Base-by-base conservation (phyloP, 2,113 vertebrate genomes). In the Cryptomyrus ogoouensis region DNA sequence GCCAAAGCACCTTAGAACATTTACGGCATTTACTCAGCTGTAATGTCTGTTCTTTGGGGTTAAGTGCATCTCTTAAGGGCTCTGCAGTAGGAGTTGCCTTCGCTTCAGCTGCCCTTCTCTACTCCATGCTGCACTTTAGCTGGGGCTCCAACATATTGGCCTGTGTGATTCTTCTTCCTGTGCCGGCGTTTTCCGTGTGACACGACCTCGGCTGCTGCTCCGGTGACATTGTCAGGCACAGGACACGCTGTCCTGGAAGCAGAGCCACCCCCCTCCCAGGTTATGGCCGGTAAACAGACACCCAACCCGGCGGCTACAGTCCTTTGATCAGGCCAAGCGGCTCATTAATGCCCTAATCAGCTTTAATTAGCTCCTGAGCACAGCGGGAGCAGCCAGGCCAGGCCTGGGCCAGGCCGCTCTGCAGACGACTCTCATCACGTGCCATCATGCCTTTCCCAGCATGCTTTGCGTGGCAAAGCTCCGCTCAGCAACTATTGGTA, bases 341-440 rank as follows among this genome's bases (percentile, higher is more conserved):
- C 50, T 90, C 74, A 88, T 90, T 88, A 90, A 58, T 47, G 24
- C 70, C 87, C 70, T 90, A 52, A 90, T 62, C 90, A 84, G 90
- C 50, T 83, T 88, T 90, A 88, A 90, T 90, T 83, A 90, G 87
- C 90, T 88, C 87, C 90, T 83, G 86, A 74, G 90, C 70, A 83
- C 90, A 88, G 86, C 24, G 5, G 39, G 42, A 89, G 53, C 77
- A 85, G 87, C 52, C 90, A 62, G 42, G 53, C 52, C 80, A 83
- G 47, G 44, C n/a, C 66, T 42, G 70, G 70, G 15, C 47, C 49
- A 42, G 5, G 89, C 77, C 44, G 21, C 89, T 84, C 83, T 47
- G 83, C 83, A 47, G 83, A 7, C 44, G 83, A 46, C 19, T 13
- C 44, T 44, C 44, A 47, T 47, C 83, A 84, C 83, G 42, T 47